Evolutionary conservation across 2,888 invertebrate species (phyloP), one percentile per base, ranked within the genome.

Genomic region (Calameuta filiformis): DNA sequence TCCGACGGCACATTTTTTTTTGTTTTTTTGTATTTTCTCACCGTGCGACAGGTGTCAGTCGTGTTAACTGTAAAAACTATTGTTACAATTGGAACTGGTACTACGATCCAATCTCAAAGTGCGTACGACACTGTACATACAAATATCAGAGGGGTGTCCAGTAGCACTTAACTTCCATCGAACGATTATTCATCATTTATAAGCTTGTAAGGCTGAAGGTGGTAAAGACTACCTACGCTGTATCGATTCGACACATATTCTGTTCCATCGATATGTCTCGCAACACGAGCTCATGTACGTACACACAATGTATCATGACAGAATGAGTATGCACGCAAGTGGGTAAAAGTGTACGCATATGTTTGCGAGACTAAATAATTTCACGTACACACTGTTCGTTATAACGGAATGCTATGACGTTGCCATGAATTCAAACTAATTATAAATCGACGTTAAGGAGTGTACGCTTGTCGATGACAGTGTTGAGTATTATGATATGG

Each of bases 241-340:
- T 87, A 89, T 89, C 89, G 90, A 90, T 90, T 90, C 86, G 89
- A 85, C 90, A 89, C 88, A 90, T 86, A 90, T 90, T 88, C 84
- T 79, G 78, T 81, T 82, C 79, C 85, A 86, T 88, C 87, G 86
- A 88, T 87, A 86, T 78, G 71, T 71, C 40, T 71, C 40, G 40
- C 40, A 56, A 56, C 40, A 56, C 56, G 56, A 56, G 23, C 56
- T 23, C 56, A 0, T 9, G 56, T 56, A 56, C 15, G 15, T 40
- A 40, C 56, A 56, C 15, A 40, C 56, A 56, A 56, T 56, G 56
- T 56, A 56, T 56, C 56, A 23, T 56, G 56, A 23, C 56, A 56
- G 56, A 23, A 56, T 56, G 9, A 23, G 56, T 9, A 23, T 56
- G 56, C 6, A 56, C 23, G 56, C 23, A 37, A 37, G 37, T 12